These are phyloP conservation scores for Oxytorus armatus DNA, from an alignment of 2,888 invertebrate genomes.

Conservation along the genomic window DNA sequence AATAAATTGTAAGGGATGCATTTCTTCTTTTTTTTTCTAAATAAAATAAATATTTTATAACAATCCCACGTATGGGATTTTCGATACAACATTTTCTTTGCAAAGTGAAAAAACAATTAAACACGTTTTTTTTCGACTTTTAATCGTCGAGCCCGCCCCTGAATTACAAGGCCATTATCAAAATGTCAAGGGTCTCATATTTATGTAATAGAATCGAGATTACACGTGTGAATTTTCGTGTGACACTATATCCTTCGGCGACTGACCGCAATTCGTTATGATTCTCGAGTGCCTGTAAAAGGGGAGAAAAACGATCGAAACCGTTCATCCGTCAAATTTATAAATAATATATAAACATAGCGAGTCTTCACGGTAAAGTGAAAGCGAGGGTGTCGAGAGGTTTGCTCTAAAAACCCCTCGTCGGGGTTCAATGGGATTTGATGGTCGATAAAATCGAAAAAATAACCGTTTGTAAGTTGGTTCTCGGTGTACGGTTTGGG, in stretches of 20 bases:
- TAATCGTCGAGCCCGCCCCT: neutral
- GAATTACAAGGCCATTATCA: neutral
- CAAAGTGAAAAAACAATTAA: too few relatives aligned
- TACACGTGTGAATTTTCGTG: neutral
- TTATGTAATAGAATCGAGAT: neutral
- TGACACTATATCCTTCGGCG: neutral
- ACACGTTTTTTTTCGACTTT: neutral
- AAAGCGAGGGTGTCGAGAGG: constrained; percentile 42
- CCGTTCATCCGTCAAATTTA: constrained; percentile 43
- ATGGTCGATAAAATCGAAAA: constrained; percentile 55
- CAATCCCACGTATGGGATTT: too few relatives aligned
- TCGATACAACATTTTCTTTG: too few relatives aligned
- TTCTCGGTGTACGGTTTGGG: neutral
- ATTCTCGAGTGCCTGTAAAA: constrained; percentile 46
- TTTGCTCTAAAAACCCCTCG: constrained; percentile 13
- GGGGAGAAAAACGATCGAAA: constrained; percentile 30
- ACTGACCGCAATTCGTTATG: constrained; percentile 39
- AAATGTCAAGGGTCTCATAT: neutral
- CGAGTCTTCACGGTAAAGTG: constrained; percentile 18
- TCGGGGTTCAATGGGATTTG: constrained; percentile 54
- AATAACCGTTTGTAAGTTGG: constrained; percentile 19
- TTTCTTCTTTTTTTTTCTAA: too few relatives aligned
- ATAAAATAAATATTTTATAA: too few relatives aligned
- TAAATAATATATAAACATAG: constrained; percentile 32
- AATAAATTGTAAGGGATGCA: too few relatives aligned